A percentile compares a stretch with the other conserved stretches of the same genome.
Evolutionary conservation across 2,113 vertebrate species (phyloP).

Genomic region (Columba livia): DNA sequence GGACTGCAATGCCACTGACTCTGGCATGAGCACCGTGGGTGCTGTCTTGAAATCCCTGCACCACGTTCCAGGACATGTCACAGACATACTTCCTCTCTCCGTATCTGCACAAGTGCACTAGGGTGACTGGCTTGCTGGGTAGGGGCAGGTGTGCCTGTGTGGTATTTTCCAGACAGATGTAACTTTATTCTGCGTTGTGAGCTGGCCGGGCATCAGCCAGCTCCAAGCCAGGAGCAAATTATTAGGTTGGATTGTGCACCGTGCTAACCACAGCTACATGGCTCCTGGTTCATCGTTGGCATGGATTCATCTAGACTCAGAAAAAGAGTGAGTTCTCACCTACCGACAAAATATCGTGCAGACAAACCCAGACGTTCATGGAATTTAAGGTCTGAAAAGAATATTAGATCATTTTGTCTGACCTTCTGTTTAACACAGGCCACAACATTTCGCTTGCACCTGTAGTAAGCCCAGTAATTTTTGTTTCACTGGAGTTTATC

Average conservation of each 20-base stretch:
- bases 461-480: conserved; percentile 13
- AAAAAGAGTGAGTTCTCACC: not conserved
- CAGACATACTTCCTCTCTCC: not conserved
- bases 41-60: not conserved
- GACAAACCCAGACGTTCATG: not conserved
- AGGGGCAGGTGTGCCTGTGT: not conserved
- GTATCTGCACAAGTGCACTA: not conserved
- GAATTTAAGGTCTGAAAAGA: conserved; percentile 10
- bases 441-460: not conserved
- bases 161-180: not conserved
- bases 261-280: not conserved
- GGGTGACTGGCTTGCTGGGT: not conserved
- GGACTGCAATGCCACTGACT: not conserved
- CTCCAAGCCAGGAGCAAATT: not conserved
- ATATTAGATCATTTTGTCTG: conserved; percentile 38
- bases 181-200: not conserved
- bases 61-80: not conserved
- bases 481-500: not conserved
- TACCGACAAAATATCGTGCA: not conserved
- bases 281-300: not conserved
- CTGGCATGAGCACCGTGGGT: accelerated
- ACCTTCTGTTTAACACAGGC: conserved; percentile 8
- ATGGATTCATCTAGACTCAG: not conserved
- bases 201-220: not conserved
- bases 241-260: not conserved